phyloP scores from a whole-genome alignment of 2,797 vertebrate genomes.

The Girardinus metallicus region DNA sequence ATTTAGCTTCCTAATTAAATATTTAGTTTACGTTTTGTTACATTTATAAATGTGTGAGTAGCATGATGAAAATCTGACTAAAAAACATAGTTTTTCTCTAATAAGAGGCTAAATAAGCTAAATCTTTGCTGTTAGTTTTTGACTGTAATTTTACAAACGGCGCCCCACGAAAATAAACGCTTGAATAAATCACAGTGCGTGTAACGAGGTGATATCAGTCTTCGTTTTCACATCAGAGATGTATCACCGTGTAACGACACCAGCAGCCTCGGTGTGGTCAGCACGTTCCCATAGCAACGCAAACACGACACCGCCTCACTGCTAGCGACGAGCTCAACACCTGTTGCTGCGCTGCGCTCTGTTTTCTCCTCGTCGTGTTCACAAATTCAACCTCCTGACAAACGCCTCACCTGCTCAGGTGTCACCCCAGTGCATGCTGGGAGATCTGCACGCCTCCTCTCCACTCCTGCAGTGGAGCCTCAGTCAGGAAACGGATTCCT shows the following conservation, averaged over 20 bases:
- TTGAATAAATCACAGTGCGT: neutral
- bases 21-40: neutral
- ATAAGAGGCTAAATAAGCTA: too few relatives aligned
- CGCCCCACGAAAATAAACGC: too few relatives aligned
- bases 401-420: slow-evolving; percentile 43
- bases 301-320: slow-evolving; percentile 2
- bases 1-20: neutral
- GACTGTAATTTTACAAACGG: too few relatives aligned
- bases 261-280: neutral
- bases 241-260: neutral
- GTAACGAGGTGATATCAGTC: neutral
- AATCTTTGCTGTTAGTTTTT: neutral
- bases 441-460: slow-evolving; percentile 2
- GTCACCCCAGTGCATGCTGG: slow-evolving; percentile 30
- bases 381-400: slow-evolving; percentile 23
- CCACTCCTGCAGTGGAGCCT: neutral
- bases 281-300: neutral
- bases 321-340: neutral
- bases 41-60: neutral
- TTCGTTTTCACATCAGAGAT: neutral
- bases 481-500: neutral
- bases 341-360: slow-evolving; percentile 8
- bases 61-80: too few relatives aligned
- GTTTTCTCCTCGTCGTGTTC: slow-evolving; percentile 5
- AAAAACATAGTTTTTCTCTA: neutral